phyloP scores from a whole-genome alignment of 2,888 invertebrate genomes.

The Leptinotarsa juncta region DNA sequence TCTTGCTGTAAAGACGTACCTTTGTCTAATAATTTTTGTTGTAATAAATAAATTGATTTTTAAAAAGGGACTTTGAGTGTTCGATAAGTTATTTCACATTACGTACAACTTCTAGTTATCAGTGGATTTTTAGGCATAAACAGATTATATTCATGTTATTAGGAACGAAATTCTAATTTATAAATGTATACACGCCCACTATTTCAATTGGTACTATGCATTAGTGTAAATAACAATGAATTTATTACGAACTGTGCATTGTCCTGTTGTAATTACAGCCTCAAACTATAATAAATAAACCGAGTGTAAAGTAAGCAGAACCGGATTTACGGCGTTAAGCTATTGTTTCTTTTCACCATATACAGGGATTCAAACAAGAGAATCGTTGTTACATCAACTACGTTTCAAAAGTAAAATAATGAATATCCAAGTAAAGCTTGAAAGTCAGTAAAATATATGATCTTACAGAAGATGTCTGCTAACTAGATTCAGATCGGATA shows the following conservation, averaged over 20 bases:
- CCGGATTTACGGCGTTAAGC: conserved; percentile 24
- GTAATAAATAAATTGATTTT: no score
- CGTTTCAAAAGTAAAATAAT: no score
- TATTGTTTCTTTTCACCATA: background rate
- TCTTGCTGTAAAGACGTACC: no score
- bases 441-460: no score
- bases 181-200: conserved; percentile 46
- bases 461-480: no score
- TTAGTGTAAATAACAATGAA: conserved; percentile 48
- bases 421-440: no score
- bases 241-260: conserved; percentile 46
- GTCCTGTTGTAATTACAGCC: conserved; percentile 51
- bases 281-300: conserved; percentile 51
- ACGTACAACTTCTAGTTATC: conserved; percentile 19
- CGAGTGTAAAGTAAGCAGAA: conserved; percentile 46
- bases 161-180: conserved; percentile 44
- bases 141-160: conserved; percentile 42
- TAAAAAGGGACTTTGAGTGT: no score
- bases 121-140: conserved; percentile 27
- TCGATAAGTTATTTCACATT: no score
- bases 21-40: no score
- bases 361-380: background rate
- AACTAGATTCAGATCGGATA: no score
- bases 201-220: conserved; percentile 46
- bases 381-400: no score